These are phyloP conservation scores for Illadopsis cleaveri DNA, from an alignment of 2,113 vertebrate genomes.

Conservation along the genomic window DNA sequence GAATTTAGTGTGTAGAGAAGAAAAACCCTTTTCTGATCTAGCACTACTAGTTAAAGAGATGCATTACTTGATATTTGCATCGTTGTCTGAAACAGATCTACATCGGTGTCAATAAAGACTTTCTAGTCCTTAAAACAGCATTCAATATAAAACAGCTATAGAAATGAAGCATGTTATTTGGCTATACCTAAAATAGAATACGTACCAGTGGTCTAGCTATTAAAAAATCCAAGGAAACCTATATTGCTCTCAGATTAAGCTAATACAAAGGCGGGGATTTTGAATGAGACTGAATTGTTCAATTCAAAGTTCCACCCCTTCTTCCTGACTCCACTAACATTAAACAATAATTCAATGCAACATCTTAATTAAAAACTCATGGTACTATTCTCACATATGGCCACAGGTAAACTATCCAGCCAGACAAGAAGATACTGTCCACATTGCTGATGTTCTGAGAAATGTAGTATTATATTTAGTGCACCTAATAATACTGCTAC, in stretches of 20 bases:
- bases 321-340: neutral
- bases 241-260: neutral
- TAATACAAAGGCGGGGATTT: neutral
- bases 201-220: neutral
- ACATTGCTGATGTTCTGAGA: neutral
- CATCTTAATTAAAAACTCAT: neutral
- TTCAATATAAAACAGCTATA: neutral
- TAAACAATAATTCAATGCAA: neutral
- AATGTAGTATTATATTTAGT: neutral
- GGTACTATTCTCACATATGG: neutral
- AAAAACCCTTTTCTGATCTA: neutral
- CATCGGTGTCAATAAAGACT: neutral
- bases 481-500: neutral
- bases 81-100: neutral
- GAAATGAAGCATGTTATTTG: neutral
- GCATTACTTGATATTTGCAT: neutral
- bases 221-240: neutral
- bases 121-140: neutral
- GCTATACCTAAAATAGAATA: neutral
- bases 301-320: neutral
- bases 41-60: neutral
- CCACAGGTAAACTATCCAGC: neutral
- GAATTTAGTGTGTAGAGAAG: neutral
- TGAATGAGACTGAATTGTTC: neutral
- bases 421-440: neutral